Evolutionary conservation across 2,113 vertebrate species (phyloP), one percentile per base, ranked within the genome.

Genomic region (Mustelus asterias): DNA sequence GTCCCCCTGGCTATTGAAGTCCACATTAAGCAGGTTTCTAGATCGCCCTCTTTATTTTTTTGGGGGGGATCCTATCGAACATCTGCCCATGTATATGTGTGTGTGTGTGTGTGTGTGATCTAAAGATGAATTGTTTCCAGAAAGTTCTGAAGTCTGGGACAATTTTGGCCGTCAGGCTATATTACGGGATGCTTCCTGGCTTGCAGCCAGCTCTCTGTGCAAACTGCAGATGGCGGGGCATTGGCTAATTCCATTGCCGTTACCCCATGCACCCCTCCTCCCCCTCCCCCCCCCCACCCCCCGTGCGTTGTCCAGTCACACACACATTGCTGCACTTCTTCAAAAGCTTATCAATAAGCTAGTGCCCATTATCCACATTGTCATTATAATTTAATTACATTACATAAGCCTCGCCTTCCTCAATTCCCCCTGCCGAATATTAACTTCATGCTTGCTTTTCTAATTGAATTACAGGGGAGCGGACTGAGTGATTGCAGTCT

Each of bases 361-460:
- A 5, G 0, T 96, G 96, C 97, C 96, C 97, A 97, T 98, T 98
- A 97, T 97, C 96, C 97, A 96, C 96, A 65, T 72, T 96, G 97
- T 97, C 97, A 98, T 98, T 98, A 98, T 97, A 97, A 97, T 98
- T 97, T 97, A 98, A 97, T 97, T 98, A 97, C 97, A 96, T 54
- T 7, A 96, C 65, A 95, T 80, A 96, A 96, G 96, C 97, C 97
- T 97, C 96, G 96, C 96, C 18, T 24, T 90, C 95, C 0, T 88
- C 97, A 97, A 97, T 95, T 72, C 67, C 72, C 48, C 63, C 89
- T 8, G 44, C 37, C 97, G 97, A 97, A 98, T 98, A 97, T 98
- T 98, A 98, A 98, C 98, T 98, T 97, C 97, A 97, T 97, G 97
- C 97, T 98, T 97, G 96, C 97, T 98, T 98, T 98, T 97, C 98